Percentiles rank a stretch among this genome's conserved stretches.
Conservation (phyloP, 2,797 vertebrate genomes). For the Sebastolobus alascanus region DNA sequence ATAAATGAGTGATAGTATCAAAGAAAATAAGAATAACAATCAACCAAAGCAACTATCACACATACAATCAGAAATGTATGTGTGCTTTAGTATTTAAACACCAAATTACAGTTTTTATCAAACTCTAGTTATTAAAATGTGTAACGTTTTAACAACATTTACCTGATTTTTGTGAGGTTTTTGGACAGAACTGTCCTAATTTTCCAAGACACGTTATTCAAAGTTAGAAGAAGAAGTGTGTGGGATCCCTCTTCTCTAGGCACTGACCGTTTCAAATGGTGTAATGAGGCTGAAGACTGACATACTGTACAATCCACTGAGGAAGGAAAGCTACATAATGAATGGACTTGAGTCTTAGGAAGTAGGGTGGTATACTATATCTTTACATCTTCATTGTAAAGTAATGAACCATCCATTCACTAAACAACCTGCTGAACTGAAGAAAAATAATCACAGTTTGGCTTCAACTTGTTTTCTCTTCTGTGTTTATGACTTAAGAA, state of each 20-base stretch:
- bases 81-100: neutral
- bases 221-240: neutral
- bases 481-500: neutral
- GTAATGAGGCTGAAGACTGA: neutral
- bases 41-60: neutral
- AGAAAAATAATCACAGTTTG: too few relatives aligned
- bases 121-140: neutral
- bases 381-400: too few relatives aligned
- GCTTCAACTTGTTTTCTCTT: neutral
- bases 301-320: neutral
- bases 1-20: too few relatives aligned
- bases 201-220: neutral
- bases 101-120: neutral
- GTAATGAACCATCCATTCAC: too few relatives aligned
- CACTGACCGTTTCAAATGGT: neutral
- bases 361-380: too few relatives aligned
- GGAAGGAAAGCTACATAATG: too few relatives aligned
- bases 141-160: neutral
- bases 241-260: conserved; percentile 5
- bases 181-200: neutral
- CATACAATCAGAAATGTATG: neutral
- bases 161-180: neutral
- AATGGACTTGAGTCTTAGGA: too few relatives aligned
- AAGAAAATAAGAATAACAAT: too few relatives aligned
- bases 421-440: too few relatives aligned